These are phyloP conservation scores for Cynopterus sphinx DNA, from an alignment of 2,797 vertebrate genomes.

Conservation along the genomic window DNA sequence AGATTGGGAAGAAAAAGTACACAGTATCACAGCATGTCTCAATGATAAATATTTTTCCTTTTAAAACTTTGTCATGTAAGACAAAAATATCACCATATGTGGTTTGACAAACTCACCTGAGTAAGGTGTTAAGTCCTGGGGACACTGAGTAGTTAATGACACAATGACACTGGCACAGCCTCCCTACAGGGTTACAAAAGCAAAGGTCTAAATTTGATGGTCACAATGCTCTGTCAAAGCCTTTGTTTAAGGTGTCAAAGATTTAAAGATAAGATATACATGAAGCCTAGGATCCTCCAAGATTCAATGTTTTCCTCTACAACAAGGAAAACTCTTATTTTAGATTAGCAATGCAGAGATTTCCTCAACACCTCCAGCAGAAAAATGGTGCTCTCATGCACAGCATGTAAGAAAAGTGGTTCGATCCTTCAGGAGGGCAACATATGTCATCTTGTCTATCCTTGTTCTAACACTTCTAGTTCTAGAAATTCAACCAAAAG, in stretches of 20 bases:
- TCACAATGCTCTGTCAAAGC: background rate
- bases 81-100: background rate
- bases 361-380: background rate
- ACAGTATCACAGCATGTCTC: background rate
- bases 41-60: background rate
- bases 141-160: slow-evolving; percentile 96
- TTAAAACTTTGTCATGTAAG: slow-evolving; percentile 22
- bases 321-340: background rate
- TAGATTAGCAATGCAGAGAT: background rate
- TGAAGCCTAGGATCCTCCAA: background rate
- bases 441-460: background rate
- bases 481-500: slow-evolving; percentile 39
- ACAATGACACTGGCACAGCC: slow-evolving; percentile 98
- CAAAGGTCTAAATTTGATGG: slow-evolving; percentile 56
- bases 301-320: background rate
- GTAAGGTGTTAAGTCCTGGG: slow-evolving; percentile 95
- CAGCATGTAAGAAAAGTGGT: background rate
- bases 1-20: background rate
- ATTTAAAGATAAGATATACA: slow-evolving; percentile 46
- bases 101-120: slow-evolving; percentile 88
- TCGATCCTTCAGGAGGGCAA: background rate
- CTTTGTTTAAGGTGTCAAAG: background rate
- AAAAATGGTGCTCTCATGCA: background rate
- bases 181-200: slow-evolving; percentile 87
- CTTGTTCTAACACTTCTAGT: background rate